Evolutionary conservation across 2,888 invertebrate genomes (phyloP).

Genomic region (Clunio marinus): DNA sequence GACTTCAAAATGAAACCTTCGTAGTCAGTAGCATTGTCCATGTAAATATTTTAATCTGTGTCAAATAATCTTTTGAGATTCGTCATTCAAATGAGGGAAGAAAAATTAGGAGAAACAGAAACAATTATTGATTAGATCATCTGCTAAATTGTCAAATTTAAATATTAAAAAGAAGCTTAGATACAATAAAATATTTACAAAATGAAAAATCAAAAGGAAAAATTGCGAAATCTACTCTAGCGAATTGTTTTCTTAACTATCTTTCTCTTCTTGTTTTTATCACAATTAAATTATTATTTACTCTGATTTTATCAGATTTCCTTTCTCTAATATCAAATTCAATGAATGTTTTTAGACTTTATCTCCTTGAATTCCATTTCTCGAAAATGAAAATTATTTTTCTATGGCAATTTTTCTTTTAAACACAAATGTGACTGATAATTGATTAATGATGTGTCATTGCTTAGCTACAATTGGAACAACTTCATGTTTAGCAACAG

Average conservation of each 20-base stretch:
- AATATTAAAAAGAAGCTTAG: no score
- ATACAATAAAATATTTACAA: conserved; percentile 13
- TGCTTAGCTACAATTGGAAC: conserved; percentile 10
- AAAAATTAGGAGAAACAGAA: no score
- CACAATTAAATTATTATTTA: conserved; percentile 34
- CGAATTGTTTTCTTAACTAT: neutral
- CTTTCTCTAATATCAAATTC: neutral
- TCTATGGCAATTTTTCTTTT: neutral
- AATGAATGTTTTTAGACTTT: neutral
- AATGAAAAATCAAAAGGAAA: neutral
- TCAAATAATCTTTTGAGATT: conserved; percentile 10
- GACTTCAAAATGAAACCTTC: no score
- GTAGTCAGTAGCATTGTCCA: neutral
- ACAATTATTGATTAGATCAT: no score
- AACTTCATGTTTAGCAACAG: neutral
- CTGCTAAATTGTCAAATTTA: no score
- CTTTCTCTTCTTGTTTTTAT: neutral
- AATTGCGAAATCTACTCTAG: neutral
- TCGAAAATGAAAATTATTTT: neutral
- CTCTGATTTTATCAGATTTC: neutral
- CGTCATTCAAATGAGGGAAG: neutral
- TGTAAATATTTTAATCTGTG: neutral
- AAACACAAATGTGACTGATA: conserved; percentile 14
- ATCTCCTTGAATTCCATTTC: no score
- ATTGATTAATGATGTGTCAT: conserved; percentile 12